Conservation (phyloP, 1,140 invertebrate species). For the Sogatella furcifera region DNA sequence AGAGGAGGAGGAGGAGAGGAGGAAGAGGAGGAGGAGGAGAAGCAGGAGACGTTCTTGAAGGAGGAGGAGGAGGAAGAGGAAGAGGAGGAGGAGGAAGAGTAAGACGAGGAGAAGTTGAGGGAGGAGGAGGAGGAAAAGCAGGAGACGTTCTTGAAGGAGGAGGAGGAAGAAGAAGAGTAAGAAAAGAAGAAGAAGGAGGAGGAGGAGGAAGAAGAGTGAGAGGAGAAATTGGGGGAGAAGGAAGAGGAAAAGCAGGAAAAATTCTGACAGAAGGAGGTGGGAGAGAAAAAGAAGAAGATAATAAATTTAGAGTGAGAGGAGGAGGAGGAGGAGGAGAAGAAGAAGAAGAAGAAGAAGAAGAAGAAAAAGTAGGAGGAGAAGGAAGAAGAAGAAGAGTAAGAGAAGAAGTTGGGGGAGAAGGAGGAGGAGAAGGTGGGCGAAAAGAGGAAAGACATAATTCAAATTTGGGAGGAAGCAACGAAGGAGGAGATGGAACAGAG, state of each 20-base stretch:
- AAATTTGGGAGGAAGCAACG: too few species aligned
- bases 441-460: too few species aligned
- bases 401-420: neutral
- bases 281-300: neutral
- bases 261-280: neutral
- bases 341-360: neutral
- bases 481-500: too few species aligned
- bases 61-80: too few species aligned
- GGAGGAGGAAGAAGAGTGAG: too few species aligned
- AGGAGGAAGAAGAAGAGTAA: too few species aligned
- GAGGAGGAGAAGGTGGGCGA: neutral
- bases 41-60: neutral
- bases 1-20: neutral
- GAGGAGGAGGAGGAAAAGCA: too few species aligned
- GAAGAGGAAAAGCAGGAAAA: neutral
- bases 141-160: too few species aligned
- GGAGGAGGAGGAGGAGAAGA: too few species aligned
- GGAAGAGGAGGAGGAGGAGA: neutral
- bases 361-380: neutral
- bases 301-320: too few species aligned
- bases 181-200: too few species aligned
- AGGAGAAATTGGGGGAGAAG: neutral
- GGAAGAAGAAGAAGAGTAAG: neutral
- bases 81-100: neutral
- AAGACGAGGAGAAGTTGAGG: too few species aligned